These are phyloP conservation scores for Amniataba percoides DNA, from an alignment of 2,797 vertebrate genomes.

Conservation along the genomic window DNA sequence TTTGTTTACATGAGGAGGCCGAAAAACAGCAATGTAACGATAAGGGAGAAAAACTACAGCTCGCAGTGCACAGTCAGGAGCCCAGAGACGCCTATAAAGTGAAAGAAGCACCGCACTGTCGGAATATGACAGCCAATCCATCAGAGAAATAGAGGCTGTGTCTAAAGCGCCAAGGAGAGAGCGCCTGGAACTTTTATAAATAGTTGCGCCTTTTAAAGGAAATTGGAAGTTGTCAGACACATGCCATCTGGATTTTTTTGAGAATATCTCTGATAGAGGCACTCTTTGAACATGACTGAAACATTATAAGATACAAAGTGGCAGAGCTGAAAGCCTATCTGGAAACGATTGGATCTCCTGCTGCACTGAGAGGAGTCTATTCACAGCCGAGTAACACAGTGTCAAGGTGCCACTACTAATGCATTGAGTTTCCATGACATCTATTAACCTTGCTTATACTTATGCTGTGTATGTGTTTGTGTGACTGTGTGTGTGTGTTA, in stretches of 20 bases:
- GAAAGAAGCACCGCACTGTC: slow-evolving; percentile 84
- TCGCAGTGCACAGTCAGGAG: slow-evolving; percentile 70
- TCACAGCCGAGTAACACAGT: slow-evolving; percentile 44
- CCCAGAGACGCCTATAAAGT: slow-evolving; percentile 86
- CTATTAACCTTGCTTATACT: slow-evolving; percentile 56
- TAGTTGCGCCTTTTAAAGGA: slow-evolving; percentile 79
- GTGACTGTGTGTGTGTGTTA: slow-evolving; percentile 15
- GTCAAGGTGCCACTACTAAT: slow-evolving; percentile 48
- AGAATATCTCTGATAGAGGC: slow-evolving; percentile 61
- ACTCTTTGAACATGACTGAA: slow-evolving; percentile 76
- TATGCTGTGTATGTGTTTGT: slow-evolving; percentile 31
- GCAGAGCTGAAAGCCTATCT: slow-evolving; percentile 65
- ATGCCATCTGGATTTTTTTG: slow-evolving; percentile 76
- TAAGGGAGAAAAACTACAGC: slow-evolving; percentile 79
- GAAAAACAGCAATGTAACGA: slow-evolving; percentile 61
- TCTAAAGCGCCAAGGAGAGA: slow-evolving; percentile 87
- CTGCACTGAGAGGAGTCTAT: slow-evolving; percentile 43
- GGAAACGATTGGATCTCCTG: slow-evolving; percentile 49
- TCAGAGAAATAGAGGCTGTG: slow-evolving; percentile 91
- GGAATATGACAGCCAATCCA: slow-evolving; percentile 89
- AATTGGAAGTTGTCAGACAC: slow-evolving; percentile 85
- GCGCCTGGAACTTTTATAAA: slow-evolving; percentile 85
- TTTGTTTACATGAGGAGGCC: slow-evolving; percentile 72
- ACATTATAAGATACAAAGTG: slow-evolving; percentile 71
- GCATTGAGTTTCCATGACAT: slow-evolving; percentile 43